A percentile compares a stretch with the other conserved stretches of the same genome.
phyloP scores from a whole-genome alignment of 2,888 invertebrate species.

The Lithophane leautieri region DNA sequence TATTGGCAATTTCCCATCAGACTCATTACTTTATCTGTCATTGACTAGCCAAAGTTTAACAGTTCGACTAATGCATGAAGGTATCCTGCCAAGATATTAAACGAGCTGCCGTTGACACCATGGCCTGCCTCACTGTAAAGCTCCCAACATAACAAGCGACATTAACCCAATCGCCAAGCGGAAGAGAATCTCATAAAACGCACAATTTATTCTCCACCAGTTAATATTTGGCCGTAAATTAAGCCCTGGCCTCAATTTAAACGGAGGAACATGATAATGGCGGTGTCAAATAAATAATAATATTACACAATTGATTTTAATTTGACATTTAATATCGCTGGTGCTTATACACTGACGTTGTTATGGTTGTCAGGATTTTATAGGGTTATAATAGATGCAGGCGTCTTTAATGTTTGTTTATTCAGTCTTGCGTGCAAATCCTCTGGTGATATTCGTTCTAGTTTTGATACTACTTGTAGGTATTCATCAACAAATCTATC shows the following conservation, averaged over 20 bases:
- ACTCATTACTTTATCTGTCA: neutral
- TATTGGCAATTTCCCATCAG: neutral
- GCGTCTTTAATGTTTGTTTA: neutral
- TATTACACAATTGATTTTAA: constrained; percentile 61
- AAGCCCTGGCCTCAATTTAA: constrained; percentile 45
- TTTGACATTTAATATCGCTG: constrained; percentile 44
- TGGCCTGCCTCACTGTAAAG: constrained; percentile 50
- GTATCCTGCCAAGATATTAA: constrained; percentile 16
- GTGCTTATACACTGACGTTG: constrained; percentile 9
- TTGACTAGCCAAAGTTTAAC: neutral
- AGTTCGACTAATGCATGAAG: neutral
- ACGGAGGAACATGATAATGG: constrained; percentile 40
- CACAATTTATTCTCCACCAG: constrained; percentile 45
- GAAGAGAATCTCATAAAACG: constrained; percentile 54
- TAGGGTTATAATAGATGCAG: neutral
- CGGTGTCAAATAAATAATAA: constrained; percentile 56
- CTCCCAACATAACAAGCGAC: constrained; percentile 17
- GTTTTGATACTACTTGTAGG: neutral
- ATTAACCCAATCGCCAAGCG: constrained; percentile 38
- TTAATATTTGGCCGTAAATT: constrained; percentile 55
- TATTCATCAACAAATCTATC: neutral
- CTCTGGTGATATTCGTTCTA: neutral
- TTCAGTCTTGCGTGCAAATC: neutral
- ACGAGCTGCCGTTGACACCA: constrained; percentile 23
- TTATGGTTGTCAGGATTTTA: constrained; percentile 2